Evolutionary conservation across 2,113 vertebrate species (phyloP).

Genomic region (Gymnocephalus cernua): DNA sequence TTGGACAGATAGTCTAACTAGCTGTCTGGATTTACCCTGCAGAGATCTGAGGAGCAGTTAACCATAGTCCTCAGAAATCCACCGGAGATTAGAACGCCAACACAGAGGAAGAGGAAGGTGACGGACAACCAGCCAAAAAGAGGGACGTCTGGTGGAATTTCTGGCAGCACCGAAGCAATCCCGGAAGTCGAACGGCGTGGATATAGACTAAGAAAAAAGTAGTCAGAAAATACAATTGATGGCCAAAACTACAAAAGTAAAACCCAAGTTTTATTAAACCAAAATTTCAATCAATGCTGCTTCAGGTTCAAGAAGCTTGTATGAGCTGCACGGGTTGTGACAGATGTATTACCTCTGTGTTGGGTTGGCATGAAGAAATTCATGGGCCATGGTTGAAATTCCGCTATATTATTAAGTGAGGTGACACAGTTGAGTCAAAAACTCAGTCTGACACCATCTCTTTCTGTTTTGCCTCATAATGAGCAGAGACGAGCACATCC

Average conservation of each 20-base stretch:
- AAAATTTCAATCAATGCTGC: neutral
- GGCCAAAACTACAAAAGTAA: neutral
- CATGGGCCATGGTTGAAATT: neutral
- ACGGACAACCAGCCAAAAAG: too few relatives aligned
- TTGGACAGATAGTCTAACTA: too few relatives aligned
- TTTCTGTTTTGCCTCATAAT: slow-evolving; percentile 45
- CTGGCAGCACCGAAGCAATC: too few relatives aligned
- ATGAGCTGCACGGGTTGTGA: neutral
- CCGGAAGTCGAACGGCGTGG: too few relatives aligned
- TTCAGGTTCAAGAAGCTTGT: neutral
- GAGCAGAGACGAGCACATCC: slow-evolving; percentile 36
- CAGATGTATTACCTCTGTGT: slow-evolving; percentile 26
- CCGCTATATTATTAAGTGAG: slow-evolving; percentile 36
- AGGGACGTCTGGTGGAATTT: too few relatives aligned
- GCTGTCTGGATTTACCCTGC: too few relatives aligned
- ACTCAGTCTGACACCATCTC: slow-evolving; percentile 26
- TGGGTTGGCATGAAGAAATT: slow-evolving; percentile 1
- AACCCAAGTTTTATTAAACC: neutral
- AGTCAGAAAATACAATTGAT: neutral
- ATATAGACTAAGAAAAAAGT: neutral
- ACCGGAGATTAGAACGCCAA: too few relatives aligned
- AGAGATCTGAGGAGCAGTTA: too few relatives aligned
- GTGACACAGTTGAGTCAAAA: slow-evolving; percentile 44
- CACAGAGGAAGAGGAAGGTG: too few relatives aligned
- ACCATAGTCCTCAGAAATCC: too few relatives aligned